Percentiles rank a stretch among this genome's conserved stretches.
Conservation (phyloP, 1,140 invertebrate genomes). For the Polyergus mexicanus region DNA sequence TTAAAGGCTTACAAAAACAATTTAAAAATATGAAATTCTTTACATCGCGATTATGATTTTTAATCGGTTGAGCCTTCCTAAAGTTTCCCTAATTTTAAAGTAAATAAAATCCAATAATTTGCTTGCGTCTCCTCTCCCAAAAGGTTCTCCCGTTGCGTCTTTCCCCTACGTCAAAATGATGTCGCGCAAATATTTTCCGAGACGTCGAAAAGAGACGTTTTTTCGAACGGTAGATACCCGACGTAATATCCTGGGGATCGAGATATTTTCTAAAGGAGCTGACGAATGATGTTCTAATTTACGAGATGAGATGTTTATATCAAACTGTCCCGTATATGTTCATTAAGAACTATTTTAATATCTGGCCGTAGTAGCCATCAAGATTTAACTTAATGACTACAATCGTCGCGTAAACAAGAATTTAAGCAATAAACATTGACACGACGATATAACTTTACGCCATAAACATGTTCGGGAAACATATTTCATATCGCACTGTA, state of each 20-base stretch:
- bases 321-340: background rate
- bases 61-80: background rate
- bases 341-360: constrained; percentile 56
- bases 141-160: background rate
- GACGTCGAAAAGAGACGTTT: background rate
- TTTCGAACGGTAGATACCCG: background rate
- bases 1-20: no score
- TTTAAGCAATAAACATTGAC: constrained; percentile 38
- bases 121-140: background rate
- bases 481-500: background rate
- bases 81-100: background rate
- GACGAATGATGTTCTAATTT: constrained; percentile 51
- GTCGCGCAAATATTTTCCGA: constrained; percentile 45
- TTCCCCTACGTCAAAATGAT: background rate
- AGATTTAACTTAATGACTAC: constrained; percentile 21
- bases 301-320: constrained; percentile 32
- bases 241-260: constrained; percentile 11
- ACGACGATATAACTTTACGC: background rate
- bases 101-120: constrained; percentile 40
- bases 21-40: background rate
- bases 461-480: constrained; percentile 7
- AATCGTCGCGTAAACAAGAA: constrained; percentile 35
- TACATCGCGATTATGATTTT: background rate
- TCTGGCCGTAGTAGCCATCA: background rate
- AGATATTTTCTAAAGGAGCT: constrained; percentile 3